These are phyloP conservation scores for Pelecanoides urinatrix DNA, from an alignment of 2,113 vertebrate species.

Conservation along the genomic window DNA sequence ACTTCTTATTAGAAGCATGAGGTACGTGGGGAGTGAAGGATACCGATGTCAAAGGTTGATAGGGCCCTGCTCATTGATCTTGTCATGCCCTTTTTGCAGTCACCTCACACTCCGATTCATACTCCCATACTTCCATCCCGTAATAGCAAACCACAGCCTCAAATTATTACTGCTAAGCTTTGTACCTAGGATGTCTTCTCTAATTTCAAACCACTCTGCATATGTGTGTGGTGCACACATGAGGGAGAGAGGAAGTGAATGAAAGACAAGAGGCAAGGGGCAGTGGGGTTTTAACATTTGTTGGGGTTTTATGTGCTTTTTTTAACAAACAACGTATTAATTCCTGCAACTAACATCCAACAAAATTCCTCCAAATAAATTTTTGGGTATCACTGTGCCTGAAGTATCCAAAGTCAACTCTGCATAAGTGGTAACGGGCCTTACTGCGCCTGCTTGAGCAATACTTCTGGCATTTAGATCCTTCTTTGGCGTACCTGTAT, in stretches of 20 bases:
- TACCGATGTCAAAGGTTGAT: neutral
- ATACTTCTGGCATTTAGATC: neutral
- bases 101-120: neutral
- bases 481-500: conserved; percentile 81
- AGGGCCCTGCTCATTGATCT: neutral
- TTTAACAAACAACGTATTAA: neutral
- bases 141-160: neutral
- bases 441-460: neutral
- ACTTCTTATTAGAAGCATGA: neutral
- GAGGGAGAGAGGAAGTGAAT: neutral
- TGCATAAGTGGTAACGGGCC: neutral
- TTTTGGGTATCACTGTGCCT: neutral
- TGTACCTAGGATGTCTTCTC: neutral
- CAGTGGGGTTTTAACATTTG: accelerated
- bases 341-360: neutral
- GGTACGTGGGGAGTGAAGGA: neutral
- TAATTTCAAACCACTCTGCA: neutral
- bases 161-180: neutral
- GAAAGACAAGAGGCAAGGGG: neutral
- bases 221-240: accelerated
- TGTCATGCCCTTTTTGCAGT: neutral
- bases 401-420: neutral
- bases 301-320: neutral
- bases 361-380: neutral
- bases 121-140: neutral